Percentiles rank a stretch among this genome's conserved stretches.
Evolutionary conservation across 2,797 vertebrate genomes (phyloP).

Genomic region (Eutrigla gurnardus): DNA sequence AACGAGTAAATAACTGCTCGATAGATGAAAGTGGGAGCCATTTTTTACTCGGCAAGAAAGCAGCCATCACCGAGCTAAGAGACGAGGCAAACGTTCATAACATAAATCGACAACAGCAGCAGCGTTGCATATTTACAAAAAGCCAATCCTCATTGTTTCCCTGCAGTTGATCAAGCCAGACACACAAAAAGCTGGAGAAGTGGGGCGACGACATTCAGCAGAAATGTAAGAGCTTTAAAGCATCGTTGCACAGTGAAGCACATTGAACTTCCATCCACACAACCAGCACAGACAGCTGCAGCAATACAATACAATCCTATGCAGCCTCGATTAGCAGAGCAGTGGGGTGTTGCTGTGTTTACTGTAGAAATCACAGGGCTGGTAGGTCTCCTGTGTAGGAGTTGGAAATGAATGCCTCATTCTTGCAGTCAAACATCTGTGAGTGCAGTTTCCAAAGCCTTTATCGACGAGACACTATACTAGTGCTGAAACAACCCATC

Average conservation of each 20-base stretch:
- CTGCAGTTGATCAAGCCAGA: neutral
- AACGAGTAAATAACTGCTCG: slow-evolving; percentile 42
- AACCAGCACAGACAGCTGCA: slow-evolving; percentile 3
- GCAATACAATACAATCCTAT: slow-evolving; percentile 35
- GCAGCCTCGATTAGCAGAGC: slow-evolving; percentile 20
- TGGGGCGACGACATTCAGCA: neutral
- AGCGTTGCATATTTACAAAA: neutral
- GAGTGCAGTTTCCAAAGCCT: neutral
- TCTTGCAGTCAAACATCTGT: slow-evolving; percentile 10
- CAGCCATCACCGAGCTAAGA: neutral
- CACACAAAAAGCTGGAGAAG: neutral
- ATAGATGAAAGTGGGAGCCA: slow-evolving; percentile 24
- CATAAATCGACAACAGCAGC: slow-evolving; percentile 1
- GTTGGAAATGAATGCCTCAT: slow-evolving; percentile 19
- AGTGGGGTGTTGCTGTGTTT: slow-evolving; percentile 10
- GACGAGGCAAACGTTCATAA: neutral
- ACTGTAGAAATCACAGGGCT: slow-evolving; percentile 9
- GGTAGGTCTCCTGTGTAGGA: slow-evolving; percentile 21
- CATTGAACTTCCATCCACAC: neutral
- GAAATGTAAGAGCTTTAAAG: neutral
- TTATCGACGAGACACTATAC: neutral
- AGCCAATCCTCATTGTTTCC: neutral
- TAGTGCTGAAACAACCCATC: neutral
- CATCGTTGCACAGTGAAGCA: neutral
- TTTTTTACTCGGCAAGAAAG: neutral